These are phyloP conservation scores for Pterobdella sp. DNA, from an alignment of 2,888 invertebrate genomes.

Conservation along the genomic window DNA sequence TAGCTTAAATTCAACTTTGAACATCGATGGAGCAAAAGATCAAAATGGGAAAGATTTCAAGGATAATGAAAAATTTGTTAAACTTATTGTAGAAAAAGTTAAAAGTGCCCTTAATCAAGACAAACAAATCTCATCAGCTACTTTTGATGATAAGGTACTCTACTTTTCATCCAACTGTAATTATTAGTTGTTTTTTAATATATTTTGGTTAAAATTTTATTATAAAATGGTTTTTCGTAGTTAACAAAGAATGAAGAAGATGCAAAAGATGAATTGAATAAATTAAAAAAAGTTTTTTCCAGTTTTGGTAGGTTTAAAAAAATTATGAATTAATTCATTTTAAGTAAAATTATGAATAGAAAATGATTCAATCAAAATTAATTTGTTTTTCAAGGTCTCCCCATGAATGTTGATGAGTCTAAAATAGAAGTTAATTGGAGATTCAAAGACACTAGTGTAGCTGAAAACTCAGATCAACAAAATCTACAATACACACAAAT, in stretches of 20 bases:
- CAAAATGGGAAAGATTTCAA: background rate
- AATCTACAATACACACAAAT: background rate
- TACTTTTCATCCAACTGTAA: background rate
- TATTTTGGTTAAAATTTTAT: conserved; percentile 4
- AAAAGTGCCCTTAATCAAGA: background rate
- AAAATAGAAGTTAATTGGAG: conserved; percentile 22
- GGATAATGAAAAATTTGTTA: background rate
- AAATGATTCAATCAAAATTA: background rate
- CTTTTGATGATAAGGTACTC: conserved; percentile 1
- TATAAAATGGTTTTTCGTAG: background rate
- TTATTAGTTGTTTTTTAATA: background rate
- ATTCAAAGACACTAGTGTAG: conserved; percentile 17
- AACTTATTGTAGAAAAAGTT: background rate
- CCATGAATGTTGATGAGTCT: conserved; percentile 14
- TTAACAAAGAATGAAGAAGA: background rate
- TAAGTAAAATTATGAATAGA: background rate
- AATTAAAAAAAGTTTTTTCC: background rate
- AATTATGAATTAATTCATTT: too few relatives aligned
- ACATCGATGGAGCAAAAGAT: background rate
- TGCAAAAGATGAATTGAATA: background rate
- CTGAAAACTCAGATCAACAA: background rate
- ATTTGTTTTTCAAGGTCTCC: conserved; percentile 15
- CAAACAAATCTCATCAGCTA: conserved; percentile 20
- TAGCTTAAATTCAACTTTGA: too few relatives aligned
- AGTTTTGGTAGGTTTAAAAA: background rate